A percentile compares a stretch with the other conserved stretches of the same genome.
Evolutionary conservation across 2,888 invertebrate species (phyloP).

Genomic region (Anthrax anthrax): DNA sequence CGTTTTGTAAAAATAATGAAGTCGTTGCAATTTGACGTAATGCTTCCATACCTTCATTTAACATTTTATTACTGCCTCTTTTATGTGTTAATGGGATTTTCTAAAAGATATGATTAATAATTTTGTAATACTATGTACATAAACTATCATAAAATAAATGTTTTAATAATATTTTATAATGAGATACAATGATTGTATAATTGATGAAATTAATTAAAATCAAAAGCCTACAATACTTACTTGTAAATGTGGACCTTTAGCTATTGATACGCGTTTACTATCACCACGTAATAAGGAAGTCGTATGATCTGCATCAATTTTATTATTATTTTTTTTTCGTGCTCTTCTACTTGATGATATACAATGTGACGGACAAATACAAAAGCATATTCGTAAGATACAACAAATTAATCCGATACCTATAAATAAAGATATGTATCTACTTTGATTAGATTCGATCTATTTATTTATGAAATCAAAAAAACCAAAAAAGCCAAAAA

Average conservation of each 20-base stretch:
- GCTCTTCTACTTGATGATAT: slow-evolving; percentile 52
- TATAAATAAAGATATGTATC: slow-evolving; percentile 10
- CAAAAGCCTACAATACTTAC: too few relatives aligned
- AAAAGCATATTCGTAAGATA: slow-evolving; percentile 67
- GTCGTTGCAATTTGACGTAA: slow-evolving; percentile 35
- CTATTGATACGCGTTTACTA: slow-evolving; percentile 33
- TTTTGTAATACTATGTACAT: too few relatives aligned
- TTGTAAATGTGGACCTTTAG: slow-evolving; percentile 28
- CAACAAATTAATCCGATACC: slow-evolving; percentile 69
- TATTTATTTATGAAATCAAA: neutral
- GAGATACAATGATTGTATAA: too few relatives aligned
- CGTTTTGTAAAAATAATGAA: slow-evolving; percentile 36
- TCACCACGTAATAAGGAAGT: slow-evolving; percentile 33
- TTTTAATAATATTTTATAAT: too few relatives aligned
- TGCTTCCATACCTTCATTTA: slow-evolving; percentile 35
- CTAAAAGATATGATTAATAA: slow-evolving; percentile 14
- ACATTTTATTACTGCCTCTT: slow-evolving; percentile 31
- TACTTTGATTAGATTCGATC: neutral
- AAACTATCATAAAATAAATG: too few relatives aligned
- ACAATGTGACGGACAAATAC: slow-evolving; percentile 69
- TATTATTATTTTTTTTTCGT: slow-evolving; percentile 40
- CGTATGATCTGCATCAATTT: slow-evolving; percentile 34
- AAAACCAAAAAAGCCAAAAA: slow-evolving; percentile 6
- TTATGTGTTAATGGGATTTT: slow-evolving; percentile 32
- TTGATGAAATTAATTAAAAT: too few relatives aligned